phyloP scores from a whole-genome alignment of 2,888 invertebrate species.

The Brachypalpus laphriformis region DNA sequence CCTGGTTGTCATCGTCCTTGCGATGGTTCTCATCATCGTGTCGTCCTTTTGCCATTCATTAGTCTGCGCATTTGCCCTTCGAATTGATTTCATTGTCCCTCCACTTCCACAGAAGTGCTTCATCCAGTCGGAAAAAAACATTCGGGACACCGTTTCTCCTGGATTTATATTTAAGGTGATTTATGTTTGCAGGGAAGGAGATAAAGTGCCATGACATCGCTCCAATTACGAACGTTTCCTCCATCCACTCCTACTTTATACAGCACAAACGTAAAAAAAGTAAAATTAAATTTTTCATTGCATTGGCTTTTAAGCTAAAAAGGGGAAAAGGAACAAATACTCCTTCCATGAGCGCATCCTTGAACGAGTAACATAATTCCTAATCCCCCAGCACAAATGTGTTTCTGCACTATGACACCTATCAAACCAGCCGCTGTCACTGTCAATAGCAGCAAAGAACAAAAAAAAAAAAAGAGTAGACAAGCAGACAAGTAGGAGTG shows the following conservation, averaged over 20 bases:
- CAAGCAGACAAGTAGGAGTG: constrained; percentile 12
- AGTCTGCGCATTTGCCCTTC: not conserved
- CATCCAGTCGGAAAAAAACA: constrained; percentile 8
- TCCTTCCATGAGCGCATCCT: constrained; percentile 8
- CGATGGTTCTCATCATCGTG: not conserved
- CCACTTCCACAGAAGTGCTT: constrained; percentile 10
- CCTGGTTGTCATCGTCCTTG: not conserved
- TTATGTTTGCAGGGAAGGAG: constrained; percentile 6
- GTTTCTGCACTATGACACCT: constrained; percentile 22
- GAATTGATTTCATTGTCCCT: constrained; percentile 18
- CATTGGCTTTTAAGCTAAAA: not conserved
- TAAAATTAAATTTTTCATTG: not conserved
- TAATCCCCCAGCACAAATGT: constrained; percentile 1
- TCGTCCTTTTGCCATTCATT: constrained; percentile 17
- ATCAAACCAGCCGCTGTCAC: constrained; percentile 41
- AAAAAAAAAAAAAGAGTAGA: not conserved
- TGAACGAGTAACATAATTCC: constrained; percentile 11
- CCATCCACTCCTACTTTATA: not conserved
- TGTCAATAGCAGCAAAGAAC: constrained; percentile 24
- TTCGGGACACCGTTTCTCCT: not conserved
- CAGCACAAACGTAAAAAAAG: not conserved
- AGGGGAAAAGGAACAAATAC: not conserved
- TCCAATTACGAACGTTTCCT: constrained; percentile 26
- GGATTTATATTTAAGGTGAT: constrained; percentile 20
- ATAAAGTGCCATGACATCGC: constrained; percentile 27